phyloP scores from a whole-genome alignment of 2,888 invertebrate genomes.

The Pollenia griseotomentosa region DNA sequence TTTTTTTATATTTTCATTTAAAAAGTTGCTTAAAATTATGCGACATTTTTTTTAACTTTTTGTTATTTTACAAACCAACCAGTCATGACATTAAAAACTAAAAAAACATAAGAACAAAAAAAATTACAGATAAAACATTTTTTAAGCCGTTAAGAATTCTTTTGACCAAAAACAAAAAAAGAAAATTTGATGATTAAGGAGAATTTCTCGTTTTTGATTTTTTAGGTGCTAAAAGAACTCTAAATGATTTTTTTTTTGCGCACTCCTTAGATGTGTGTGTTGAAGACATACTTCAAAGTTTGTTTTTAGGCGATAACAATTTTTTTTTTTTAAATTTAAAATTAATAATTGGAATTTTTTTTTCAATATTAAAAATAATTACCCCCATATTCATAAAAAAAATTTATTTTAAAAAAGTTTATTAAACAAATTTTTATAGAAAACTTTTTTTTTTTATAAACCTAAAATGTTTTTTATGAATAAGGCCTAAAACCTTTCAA shows the following conservation, averaged over 20 bases:
- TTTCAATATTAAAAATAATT: not conserved
- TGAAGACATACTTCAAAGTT: not conserved
- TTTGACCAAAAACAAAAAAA: constrained; percentile 66
- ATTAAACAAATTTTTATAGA: no score
- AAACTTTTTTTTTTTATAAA: no score
- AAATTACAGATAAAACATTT: constrained; percentile 56
- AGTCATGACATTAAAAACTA: constrained; percentile 55
- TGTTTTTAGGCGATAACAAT: constrained; percentile 8
- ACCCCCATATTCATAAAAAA: not conserved
- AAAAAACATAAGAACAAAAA: constrained; percentile 6
- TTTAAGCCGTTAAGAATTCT: constrained; percentile 66
- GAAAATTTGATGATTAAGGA: constrained; percentile 52
- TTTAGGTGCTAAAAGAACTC: not conserved
- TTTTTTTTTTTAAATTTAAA: not conserved
- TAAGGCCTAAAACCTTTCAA: no score
- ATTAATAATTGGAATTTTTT: not conserved
- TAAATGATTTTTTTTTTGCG: not conserved
- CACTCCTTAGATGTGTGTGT: not conserved
- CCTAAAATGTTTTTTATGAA: no score
- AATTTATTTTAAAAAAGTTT: no score
- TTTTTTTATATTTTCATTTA: not conserved
- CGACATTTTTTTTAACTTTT: not conserved
- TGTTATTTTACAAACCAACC: constrained; percentile 20
- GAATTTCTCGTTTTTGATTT: constrained; percentile 25
- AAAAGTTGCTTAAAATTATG: constrained; percentile 38